These are phyloP conservation scores for Micrastur ruficollis DNA, from an alignment of 2,797 vertebrate genomes.

Conservation along the genomic window DNA sequence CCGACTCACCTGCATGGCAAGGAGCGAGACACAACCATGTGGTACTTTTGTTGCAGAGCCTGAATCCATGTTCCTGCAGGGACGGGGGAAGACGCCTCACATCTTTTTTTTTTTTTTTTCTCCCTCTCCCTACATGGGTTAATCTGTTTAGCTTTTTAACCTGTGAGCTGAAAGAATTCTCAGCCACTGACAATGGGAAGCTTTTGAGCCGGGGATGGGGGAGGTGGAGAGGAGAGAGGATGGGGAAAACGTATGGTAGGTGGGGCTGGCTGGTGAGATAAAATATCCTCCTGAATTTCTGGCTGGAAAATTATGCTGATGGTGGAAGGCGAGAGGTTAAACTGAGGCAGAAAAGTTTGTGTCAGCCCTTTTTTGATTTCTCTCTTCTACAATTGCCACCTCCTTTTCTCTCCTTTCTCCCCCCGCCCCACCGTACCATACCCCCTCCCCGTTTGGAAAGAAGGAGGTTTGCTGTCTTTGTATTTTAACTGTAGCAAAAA, in stretches of 20 bases:
- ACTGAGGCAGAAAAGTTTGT: constrained; percentile 74
- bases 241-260: background rate
- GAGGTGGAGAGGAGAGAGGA: constrained; percentile 41
- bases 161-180: background rate
- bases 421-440: background rate
- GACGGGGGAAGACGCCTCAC: background rate
- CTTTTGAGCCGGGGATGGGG: background rate
- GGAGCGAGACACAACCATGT: fast-evolving
- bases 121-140: background rate
- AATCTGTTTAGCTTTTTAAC: constrained; percentile 30
- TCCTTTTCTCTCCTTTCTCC: background rate
- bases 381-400: background rate
- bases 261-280: constrained; percentile 2
- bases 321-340: constrained; percentile 44
- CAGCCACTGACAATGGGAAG: background rate
- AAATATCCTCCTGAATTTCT: constrained; percentile 57
- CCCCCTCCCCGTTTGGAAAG: constrained; percentile 52
- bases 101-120: background rate
- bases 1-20: fast-evolving
- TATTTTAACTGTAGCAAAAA: constrained; percentile 94
- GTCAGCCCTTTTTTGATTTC: constrained; percentile 66
- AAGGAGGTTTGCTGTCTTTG: constrained; percentile 74
- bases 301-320: constrained; percentile 72
- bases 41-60: background rate
- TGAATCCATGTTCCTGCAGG: background rate